phyloP scores from a whole-genome alignment of 2,113 vertebrate species.

The Dolichallabes microphthalmus region DNA sequence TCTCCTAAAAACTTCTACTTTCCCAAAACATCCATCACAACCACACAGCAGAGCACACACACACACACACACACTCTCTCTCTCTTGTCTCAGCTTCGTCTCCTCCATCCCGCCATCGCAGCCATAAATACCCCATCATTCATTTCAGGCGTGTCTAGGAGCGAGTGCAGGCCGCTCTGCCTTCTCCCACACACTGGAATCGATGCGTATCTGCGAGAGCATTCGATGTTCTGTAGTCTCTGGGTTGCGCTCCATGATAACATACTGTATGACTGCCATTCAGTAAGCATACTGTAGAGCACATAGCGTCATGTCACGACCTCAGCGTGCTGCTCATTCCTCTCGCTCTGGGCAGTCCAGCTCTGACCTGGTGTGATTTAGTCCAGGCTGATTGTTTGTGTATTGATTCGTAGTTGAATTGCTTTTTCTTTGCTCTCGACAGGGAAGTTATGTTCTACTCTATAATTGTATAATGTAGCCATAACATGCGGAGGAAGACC shows the following conservation, averaged over 20 bases:
- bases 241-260: slow-evolving; percentile 5
- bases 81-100: not conserved
- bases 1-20: not conserved
- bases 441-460: not conserved
- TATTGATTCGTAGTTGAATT: not conserved
- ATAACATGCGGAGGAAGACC: no score
- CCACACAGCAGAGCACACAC: not conserved
- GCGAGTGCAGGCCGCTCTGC: not conserved
- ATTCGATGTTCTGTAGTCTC: slow-evolving; percentile 27
- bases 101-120: not conserved
- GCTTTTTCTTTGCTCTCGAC: not conserved
- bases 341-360: slow-evolving; percentile 11
- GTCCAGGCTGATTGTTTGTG: not conserved
- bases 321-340: slow-evolving; percentile 2
- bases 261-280: not conserved
- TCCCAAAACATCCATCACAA: not conserved
- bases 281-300: not conserved
- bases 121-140: slow-evolving; percentile 18
- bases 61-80: no score
- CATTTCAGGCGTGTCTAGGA: not conserved
- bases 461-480: not conserved
- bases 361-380: not conserved
- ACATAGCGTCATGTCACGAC: slow-evolving; percentile 9
- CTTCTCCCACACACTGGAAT: slow-evolving; percentile 10
- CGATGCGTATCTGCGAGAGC: slow-evolving; percentile 43